phyloP scores from a whole-genome alignment of 1,140 invertebrate species.

The Trigoniulus corallinus region DNA sequence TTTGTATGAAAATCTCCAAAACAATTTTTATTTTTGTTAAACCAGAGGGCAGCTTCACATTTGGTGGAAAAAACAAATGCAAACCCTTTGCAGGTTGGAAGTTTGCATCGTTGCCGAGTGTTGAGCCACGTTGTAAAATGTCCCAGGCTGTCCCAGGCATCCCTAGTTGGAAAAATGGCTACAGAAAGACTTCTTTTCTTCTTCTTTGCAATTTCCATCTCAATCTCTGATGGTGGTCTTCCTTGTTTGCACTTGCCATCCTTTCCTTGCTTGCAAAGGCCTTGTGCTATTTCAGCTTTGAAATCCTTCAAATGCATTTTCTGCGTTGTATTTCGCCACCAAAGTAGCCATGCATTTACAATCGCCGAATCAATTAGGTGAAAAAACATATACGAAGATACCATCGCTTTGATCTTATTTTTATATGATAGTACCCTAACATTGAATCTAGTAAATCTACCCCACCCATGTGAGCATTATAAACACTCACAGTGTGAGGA shows the following conservation, averaged over 20 bases:
- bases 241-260: not conserved
- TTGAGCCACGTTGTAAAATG: constrained; percentile 1
- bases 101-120: not conserved
- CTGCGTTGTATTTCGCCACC: not conserved
- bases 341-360: constrained; percentile 15
- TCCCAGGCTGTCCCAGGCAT: not conserved
- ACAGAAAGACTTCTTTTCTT: not conserved
- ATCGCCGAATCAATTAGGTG: too few species aligned
- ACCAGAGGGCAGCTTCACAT: constrained; percentile 2
- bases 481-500: constrained; percentile 12
- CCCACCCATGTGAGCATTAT: too few species aligned
- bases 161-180: not conserved
- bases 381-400: constrained; percentile 15
- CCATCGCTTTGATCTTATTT: constrained; percentile 15
- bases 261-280: constrained; percentile 1
- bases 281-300: too few species aligned
- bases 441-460: constrained; percentile 17
- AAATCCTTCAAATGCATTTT: not conserved
- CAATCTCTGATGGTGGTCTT: not conserved
- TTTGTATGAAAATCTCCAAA: not conserved
- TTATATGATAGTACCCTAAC: constrained; percentile 13
- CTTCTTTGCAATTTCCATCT: too few species aligned
- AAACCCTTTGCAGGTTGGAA: not conserved
- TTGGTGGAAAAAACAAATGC: not conserved
- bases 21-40: constrained; percentile 6